Evolutionary conservation across 2,113 vertebrate species (phyloP).

Genomic region (Variabilichromis moorii): DNA sequence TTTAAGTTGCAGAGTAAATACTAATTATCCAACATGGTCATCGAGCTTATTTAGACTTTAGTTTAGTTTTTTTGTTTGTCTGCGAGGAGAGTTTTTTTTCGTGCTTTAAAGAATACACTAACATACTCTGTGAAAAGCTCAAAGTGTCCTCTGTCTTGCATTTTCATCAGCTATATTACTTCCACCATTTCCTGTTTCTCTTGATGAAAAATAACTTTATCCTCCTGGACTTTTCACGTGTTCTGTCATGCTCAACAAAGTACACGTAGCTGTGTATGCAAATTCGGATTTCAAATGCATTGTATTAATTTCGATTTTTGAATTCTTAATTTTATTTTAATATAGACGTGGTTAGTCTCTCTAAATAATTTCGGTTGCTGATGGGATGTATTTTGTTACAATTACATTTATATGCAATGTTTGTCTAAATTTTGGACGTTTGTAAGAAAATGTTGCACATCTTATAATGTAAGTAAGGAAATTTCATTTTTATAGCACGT

Average conservation of each 20-base stretch:
- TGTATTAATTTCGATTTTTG: background rate
- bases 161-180: background rate
- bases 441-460: background rate
- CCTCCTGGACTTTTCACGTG: background rate
- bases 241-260: background rate
- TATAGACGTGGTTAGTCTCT: background rate
- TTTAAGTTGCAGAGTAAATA: conserved; percentile 12
- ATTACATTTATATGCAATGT: background rate
- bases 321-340: background rate
- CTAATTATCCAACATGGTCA: background rate
- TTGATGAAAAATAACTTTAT: background rate
- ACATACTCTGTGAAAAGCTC: background rate
- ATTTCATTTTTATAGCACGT: background rate
- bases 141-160: background rate
- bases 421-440: background rate
- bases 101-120: background rate
- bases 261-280: background rate
- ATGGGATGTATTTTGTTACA: background rate
- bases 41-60: background rate
- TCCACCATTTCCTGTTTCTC: background rate
- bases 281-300: background rate
- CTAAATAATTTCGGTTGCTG: background rate
- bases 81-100: background rate
- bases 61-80: background rate
- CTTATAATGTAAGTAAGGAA: background rate